Evolutionary conservation across 1,140 invertebrate genomes (phyloP).

Genomic region (Leguminivora glycinivorella): DNA sequence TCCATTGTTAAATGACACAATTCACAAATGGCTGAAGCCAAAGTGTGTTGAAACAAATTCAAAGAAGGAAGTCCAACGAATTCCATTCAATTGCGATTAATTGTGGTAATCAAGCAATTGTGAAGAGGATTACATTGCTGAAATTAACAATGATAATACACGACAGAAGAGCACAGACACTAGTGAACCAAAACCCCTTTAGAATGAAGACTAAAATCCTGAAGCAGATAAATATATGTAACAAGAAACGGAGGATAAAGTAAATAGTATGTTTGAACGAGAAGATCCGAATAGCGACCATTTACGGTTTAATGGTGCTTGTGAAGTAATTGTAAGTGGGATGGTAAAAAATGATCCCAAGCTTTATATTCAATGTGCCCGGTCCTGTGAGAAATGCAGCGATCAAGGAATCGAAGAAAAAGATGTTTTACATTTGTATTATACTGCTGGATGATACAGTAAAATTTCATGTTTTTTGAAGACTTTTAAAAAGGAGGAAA

Average conservation of each 20-base stretch:
- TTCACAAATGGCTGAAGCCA: neutral
- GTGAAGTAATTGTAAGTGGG: conserved; percentile 42
- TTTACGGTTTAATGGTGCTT: conserved; percentile 51
- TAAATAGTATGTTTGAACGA: conserved; percentile 45
- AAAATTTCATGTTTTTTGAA: neutral
- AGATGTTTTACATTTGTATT: conserved; percentile 6
- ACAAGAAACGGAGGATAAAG: conserved; percentile 41
- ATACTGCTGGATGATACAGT: conserved; percentile 1
- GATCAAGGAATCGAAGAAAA: conserved; percentile 11
- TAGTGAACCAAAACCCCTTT: conserved; percentile 39
- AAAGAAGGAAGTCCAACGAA: conserved; percentile 60
- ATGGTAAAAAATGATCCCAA: conserved; percentile 34
- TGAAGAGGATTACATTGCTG: conserved; percentile 61
- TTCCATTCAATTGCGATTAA: conserved; percentile 75
- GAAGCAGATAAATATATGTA: conserved; percentile 24
- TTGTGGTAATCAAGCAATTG: conserved; percentile 75
- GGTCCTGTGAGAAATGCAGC: neutral
- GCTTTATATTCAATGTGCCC: conserved; percentile 14
- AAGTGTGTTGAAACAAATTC: conserved; percentile 29
- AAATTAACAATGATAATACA: conserved; percentile 55
- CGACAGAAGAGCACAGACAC: conserved; percentile 26
- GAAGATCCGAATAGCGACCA: conserved; percentile 46
- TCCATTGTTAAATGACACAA: conserved; percentile 3
- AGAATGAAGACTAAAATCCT: conserved; percentile 37
- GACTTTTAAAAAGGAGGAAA: neutral